Evolutionary conservation across 2,113 vertebrate species (phyloP).

Genomic region (Harpagus bidentatus): DNA sequence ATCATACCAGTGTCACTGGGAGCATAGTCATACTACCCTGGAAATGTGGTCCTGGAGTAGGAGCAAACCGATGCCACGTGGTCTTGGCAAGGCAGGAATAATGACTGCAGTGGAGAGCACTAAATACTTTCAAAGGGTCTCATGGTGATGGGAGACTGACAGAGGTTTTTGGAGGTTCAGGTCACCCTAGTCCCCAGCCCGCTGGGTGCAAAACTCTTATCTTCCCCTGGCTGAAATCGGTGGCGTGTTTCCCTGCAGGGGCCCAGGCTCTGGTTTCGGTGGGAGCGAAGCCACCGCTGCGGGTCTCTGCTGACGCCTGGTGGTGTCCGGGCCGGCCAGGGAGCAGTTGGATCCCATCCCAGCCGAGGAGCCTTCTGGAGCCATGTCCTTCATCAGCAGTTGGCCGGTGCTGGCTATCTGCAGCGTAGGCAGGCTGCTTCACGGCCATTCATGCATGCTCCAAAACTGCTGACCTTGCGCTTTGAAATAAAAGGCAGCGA

Average conservation of each 20-base stretch:
- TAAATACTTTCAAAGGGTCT: accelerated
- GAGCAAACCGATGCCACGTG: not conserved
- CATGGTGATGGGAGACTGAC: accelerated
- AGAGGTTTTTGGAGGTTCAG: not conserved
- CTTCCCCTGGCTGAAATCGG: not conserved
- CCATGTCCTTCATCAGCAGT: conserved; percentile 13
- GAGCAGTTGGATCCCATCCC: not conserved
- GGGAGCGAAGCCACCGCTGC: not conserved
- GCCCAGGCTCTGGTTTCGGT: not conserved
- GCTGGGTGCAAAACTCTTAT: not conserved
- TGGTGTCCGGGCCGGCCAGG: not conserved
- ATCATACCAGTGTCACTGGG: not conserved
- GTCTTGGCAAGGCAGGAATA: not conserved
- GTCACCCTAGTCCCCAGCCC: no score
- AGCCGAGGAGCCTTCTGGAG: not conserved
- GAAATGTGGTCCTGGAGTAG: accelerated
- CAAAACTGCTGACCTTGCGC: not conserved
- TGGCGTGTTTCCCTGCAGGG: not conserved
- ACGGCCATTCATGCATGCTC: not conserved
- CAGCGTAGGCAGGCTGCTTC: conserved; percentile 25
- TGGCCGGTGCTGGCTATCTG: not conserved
- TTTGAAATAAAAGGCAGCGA: not conserved
- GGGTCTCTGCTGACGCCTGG: conserved; percentile 42
- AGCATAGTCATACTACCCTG: accelerated
- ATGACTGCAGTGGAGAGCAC: accelerated